Evolutionary conservation across 2,113 vertebrate species (phyloP), one percentile per base, ranked within the genome.

Genomic region (Myotis lucifugus): DNA sequence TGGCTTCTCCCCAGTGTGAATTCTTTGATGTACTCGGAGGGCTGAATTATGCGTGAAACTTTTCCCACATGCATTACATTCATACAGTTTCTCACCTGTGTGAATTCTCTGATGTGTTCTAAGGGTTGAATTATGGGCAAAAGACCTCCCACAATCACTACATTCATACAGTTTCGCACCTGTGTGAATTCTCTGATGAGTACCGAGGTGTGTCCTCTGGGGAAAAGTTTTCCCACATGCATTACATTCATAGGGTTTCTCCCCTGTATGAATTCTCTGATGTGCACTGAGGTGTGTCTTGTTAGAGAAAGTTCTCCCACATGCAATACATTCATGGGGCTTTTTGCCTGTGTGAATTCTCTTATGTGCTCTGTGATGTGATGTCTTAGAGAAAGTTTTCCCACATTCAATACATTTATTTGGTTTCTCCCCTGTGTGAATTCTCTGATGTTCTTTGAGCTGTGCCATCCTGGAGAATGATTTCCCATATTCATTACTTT

Each of bases 101-200:
- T 61, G 59, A 27, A 61, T 25, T 59, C 56, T 59, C 56, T 59
- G 56, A 59, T 59, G 56, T 59, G 8, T 19, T 56, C 54, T 56
- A 56, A 56, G 54, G 54, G 19, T 56, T 56, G 54, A 56, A 56
- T 56, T 61, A 61, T 56, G 54, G 8, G 54, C 54, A 27, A 61
- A 73, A 77, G 48, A 73, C 29, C 67, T 86, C 34, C 67, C 67
- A 73, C 85, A 86, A 11, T 73, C 56, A 40, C 11, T 52, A 69
- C 91, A 93, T 21, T 56, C 56, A 69, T 82, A 90, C 48, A 74
- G 70, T 23, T 92, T 88, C 27, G 78, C 61, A 1, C 77, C 61
- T 37, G 52, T 93, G 21, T 87, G 87, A 83, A 77, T 67, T 77
- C 83, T 91, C 3, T 90, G 37, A 93, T 90, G 91, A 67, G 37